Evolutionary conservation across 1,140 invertebrate genomes (phyloP).

Genomic region (Zaprionus nigranus): DNA sequence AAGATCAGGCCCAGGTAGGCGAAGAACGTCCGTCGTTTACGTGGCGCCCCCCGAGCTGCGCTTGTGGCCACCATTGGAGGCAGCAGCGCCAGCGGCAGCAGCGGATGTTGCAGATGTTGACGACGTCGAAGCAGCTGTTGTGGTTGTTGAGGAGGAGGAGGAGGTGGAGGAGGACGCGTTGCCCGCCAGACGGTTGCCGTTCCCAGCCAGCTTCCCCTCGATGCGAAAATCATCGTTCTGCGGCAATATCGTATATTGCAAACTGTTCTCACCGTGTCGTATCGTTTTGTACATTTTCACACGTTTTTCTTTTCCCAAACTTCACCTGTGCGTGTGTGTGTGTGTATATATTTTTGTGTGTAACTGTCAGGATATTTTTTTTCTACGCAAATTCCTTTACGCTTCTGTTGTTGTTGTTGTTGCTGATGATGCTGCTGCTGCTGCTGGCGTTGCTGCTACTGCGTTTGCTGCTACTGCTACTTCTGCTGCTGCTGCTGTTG

Average conservation of each 20-base stretch:
- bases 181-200: slow-evolving; percentile 48
- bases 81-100: slow-evolving; percentile 1
- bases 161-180: slow-evolving; percentile 13
- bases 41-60: slow-evolving; percentile 27
- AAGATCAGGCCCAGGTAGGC: slow-evolving; percentile 81
- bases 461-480: slow-evolving; percentile 3
- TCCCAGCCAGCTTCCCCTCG: slow-evolving; percentile 85
- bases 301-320: background rate
- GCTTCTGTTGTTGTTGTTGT: background rate
- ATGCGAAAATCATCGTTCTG: slow-evolving; percentile 88
- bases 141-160: slow-evolving; percentile 19
- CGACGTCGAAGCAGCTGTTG: background rate
- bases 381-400: background rate
- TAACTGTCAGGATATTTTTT: slow-evolving; percentile 28
- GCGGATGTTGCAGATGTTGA: slow-evolving; percentile 31
- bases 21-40: slow-evolving; percentile 73
- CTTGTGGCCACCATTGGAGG: slow-evolving; percentile 30
- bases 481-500: slow-evolving; percentile 16
- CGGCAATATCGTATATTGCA: slow-evolving; percentile 90
- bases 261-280: slow-evolving; percentile 89
- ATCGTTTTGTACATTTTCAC: slow-evolving; percentile 90
- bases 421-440: slow-evolving; percentile 1
- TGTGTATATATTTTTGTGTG: slow-evolving; percentile 12
- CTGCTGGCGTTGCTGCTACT: slow-evolving; percentile 1
- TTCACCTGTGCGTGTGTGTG: slow-evolving; percentile 1